Percentiles rank a stretch among this genome's conserved stretches.
These are phyloP conservation scores for Oxytorus armatus DNA, from an alignment of 2,888 invertebrate species.

Conservation along the genomic window DNA sequence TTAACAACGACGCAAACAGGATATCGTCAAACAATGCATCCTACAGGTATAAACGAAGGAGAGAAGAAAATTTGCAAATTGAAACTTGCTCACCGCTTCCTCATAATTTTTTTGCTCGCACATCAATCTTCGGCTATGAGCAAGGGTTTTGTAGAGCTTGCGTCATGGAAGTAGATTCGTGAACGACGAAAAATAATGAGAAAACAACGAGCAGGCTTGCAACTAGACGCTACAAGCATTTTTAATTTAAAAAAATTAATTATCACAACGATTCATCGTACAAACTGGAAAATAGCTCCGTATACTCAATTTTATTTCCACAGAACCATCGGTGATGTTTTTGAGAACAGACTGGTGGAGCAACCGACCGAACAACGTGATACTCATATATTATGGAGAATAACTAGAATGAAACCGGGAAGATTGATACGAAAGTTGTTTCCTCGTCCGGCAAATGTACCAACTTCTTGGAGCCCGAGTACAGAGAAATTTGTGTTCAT, in stretches of 20 bases:
- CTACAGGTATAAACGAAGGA: conserved; percentile 71
- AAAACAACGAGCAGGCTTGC: too few species aligned
- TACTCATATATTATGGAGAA: conserved; percentile 87
- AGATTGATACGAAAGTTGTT: conserved; percentile 90
- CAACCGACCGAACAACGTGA: conserved; percentile 73
- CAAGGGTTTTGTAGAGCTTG: too few species aligned
- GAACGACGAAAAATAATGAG: too few species aligned
- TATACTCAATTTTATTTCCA: conserved; percentile 30
- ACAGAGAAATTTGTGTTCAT: conserved; percentile 92
- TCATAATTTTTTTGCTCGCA: too few species aligned
- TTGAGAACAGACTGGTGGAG: conserved; percentile 73
- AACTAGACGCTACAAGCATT: too few species aligned
- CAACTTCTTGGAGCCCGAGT: conserved; percentile 89
- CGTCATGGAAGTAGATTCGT: too few species aligned
- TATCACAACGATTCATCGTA: not conserved
- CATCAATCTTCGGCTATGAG: too few species aligned
- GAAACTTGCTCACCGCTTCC: too few species aligned
- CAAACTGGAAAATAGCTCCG: not conserved
- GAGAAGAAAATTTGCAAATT: too few species aligned
- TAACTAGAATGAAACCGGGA: conserved; percentile 91
- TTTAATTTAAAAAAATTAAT: too few species aligned
- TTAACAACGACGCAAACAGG: conserved; percentile 88
- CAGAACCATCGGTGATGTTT: conserved; percentile 76
- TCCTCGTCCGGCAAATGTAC: conserved; percentile 89
- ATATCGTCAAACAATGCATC: conserved; percentile 83